Percentiles rank a stretch among this genome's conserved stretches.
Evolutionary conservation across 2,888 invertebrate species (phyloP).

Genomic region (Volucella bombylans): DNA sequence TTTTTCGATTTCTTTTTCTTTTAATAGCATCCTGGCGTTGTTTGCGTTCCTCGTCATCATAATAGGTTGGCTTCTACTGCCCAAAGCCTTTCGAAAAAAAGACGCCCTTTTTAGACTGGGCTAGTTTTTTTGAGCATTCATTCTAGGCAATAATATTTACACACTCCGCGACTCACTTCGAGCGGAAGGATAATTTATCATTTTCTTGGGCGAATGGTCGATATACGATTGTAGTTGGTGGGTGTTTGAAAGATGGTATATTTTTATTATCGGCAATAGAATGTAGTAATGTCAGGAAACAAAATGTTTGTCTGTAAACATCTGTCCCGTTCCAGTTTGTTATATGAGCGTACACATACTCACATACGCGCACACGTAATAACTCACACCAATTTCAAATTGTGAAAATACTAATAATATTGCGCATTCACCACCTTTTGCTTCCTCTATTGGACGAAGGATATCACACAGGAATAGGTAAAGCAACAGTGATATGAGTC

Average conservation of each 20-base stretch:
- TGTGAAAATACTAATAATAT: constrained; percentile 63
- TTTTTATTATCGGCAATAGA: constrained; percentile 57
- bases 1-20: no score
- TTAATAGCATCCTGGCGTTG: no score
- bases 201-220: neutral
- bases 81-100: no score
- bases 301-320: constrained; percentile 21
- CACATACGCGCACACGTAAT: neutral
- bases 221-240: neutral
- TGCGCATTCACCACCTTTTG: constrained; percentile 51
- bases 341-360: neutral
- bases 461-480: neutral
- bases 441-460: constrained; percentile 30
- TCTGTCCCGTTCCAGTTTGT: constrained; percentile 8
- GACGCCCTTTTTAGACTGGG: no score
- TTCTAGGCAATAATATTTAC: no score
- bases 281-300: constrained; percentile 54
- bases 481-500: no score
- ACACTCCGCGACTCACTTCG: no score
- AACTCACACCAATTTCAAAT: constrained; percentile 58
- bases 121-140: no score
- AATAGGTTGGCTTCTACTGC: no score
- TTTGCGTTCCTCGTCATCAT: no score
- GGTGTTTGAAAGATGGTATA: constrained; percentile 17
- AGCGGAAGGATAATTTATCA: neutral